Percentiles rank a stretch among this genome's conserved stretches.
These are phyloP conservation scores for Aplidium turbinatum DNA, from an alignment of 23 tunicate genomes.

Conservation along the genomic window DNA sequence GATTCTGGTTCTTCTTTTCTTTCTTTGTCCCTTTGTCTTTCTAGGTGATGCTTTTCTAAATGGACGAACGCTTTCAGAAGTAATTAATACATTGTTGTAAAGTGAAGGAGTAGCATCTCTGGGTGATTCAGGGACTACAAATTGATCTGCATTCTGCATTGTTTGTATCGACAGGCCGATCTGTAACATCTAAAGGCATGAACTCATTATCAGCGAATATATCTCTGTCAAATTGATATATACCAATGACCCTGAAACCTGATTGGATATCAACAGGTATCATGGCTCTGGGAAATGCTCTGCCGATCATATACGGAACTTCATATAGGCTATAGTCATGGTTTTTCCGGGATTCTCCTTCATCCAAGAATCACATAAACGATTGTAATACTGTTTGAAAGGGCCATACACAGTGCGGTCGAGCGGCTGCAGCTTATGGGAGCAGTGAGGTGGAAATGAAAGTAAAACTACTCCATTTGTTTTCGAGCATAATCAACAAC, in stretches of 20 bases:
- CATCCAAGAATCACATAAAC: conserved; percentile 12
- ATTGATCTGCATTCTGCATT: no score
- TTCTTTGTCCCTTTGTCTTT: no score
- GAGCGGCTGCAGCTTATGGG: conserved; percentile 25
- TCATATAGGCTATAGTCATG: conserved; percentile 1
- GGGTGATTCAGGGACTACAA: no score
- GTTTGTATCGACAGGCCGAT: no score
- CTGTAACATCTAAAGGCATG: background rate
- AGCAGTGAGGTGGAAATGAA: no score
- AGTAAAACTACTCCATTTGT: background rate
- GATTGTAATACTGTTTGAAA: background rate
- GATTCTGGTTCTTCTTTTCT: no score
- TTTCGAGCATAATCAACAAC: background rate
- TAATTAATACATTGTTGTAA: no score
- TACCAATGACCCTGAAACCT: background rate
- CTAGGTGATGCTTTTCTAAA: no score
- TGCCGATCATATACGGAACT: background rate
- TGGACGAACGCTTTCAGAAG: no score
- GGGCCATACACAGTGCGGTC: conserved; percentile 19
- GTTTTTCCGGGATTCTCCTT: no score
- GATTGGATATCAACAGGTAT: background rate
- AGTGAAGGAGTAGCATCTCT: no score
- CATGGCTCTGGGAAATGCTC: no score
- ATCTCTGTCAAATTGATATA: background rate
- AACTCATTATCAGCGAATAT: background rate